These are phyloP conservation scores for Azemiops feae DNA, from an alignment of 2,113 vertebrate genomes.

Conservation along the genomic window DNA sequence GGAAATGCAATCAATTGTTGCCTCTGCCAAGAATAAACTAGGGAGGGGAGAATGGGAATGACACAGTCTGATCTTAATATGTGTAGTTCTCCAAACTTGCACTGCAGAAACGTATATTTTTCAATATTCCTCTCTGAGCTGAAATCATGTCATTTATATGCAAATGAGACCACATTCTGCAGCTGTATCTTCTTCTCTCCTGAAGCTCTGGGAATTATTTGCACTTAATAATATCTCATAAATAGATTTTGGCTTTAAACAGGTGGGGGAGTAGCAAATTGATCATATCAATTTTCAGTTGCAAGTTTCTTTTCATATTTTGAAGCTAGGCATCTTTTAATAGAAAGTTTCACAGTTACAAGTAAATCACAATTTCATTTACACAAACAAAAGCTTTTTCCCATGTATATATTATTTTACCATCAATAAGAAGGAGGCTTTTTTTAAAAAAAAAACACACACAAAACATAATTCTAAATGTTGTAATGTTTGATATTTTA, in stretches of 20 bases:
- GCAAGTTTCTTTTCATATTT: slow-evolving; percentile 68
- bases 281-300: slow-evolving; percentile 66
- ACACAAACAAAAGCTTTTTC: slow-evolving; percentile 55
- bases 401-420: slow-evolving; percentile 3
- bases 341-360: slow-evolving; percentile 67
- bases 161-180: slow-evolving; percentile 73
- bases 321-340: slow-evolving; percentile 66
- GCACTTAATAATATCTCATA: slow-evolving; percentile 80
- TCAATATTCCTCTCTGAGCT: slow-evolving; percentile 73
- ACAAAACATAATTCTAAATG: neutral
- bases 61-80: slow-evolving; percentile 69
- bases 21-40: slow-evolving; percentile 61
- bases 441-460: neutral
- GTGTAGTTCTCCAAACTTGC: slow-evolving; percentile 69
- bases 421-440: neutral
- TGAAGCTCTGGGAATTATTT: slow-evolving; percentile 77
- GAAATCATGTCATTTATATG: slow-evolving; percentile 82
- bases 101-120: slow-evolving; percentile 70
- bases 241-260: slow-evolving; percentile 74
- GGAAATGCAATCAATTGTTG: slow-evolving; percentile 52
- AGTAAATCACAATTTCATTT: slow-evolving; percentile 55
- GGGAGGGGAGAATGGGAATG: slow-evolving; percentile 59
- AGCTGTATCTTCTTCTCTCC: slow-evolving; percentile 70
- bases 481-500: neutral
- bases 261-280: slow-evolving; percentile 61